These are phyloP conservation scores for Carcharodon carcharias DNA, from an alignment of 2,797 vertebrate genomes.

Conservation along the genomic window DNA sequence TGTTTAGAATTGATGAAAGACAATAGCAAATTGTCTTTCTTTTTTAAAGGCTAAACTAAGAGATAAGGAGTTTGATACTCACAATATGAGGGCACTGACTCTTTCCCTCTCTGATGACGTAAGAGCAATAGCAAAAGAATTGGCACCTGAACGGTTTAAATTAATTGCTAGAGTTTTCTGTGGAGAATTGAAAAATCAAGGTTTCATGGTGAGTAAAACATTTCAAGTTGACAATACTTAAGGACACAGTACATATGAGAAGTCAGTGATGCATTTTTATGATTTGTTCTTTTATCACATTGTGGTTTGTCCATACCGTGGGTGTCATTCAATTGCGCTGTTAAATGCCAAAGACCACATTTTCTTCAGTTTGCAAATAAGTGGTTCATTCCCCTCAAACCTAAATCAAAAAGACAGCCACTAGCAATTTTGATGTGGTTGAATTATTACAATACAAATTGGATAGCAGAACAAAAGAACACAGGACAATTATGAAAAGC, in stretches of 20 bases:
- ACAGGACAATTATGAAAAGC: no score
- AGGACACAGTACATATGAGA: neutral
- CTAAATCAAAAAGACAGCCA: no score
- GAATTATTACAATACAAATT: no score
- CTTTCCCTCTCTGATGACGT: conserved; percentile 55
- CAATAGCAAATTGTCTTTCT: neutral
- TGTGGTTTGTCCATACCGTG: neutral
- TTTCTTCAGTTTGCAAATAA: neutral
- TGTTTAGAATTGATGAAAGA: neutral
- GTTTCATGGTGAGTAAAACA: conserved; percentile 54
- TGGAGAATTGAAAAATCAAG: conserved; percentile 59
- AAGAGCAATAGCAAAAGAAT: conserved; percentile 53
- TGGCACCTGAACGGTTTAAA: conserved; percentile 57
- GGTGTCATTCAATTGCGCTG: neutral
- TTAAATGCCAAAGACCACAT: neutral
- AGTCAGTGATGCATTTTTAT: neutral
- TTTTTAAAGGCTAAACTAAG: neutral
- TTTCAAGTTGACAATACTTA: neutral
- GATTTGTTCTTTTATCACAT: neutral
- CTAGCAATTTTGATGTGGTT: no score
- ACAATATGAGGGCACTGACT: conserved; percentile 48
- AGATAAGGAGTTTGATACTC: conserved; percentile 45
- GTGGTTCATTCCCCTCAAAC: neutral
- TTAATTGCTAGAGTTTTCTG: conserved; percentile 56
- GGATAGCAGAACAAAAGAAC: no score